These are phyloP conservation scores for Drosophila differens DNA, from an alignment of 2,888 invertebrate species.

Conservation along the genomic window DNA sequence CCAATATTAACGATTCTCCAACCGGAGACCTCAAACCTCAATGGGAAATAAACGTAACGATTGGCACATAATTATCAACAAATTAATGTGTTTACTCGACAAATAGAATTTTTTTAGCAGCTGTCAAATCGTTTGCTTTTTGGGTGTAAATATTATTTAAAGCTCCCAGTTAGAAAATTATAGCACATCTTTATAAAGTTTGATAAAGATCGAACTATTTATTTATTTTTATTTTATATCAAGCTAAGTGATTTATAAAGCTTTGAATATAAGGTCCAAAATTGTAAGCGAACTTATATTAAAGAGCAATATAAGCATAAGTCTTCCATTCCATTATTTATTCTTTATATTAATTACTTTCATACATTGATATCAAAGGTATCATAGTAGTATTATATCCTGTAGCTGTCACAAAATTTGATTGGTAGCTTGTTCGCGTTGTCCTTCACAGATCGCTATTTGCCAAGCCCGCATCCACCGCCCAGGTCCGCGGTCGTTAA, in stretches of 20 bases:
- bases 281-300: not conserved
- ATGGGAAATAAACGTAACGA: constrained; percentile 4
- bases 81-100: constrained; percentile 5
- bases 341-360: not conserved
- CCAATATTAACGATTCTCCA: constrained; percentile 54
- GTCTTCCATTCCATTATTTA: not conserved
- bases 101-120: constrained; percentile 6
- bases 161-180: not conserved
- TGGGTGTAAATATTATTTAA: not conserved
- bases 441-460: not conserved
- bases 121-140: not conserved
- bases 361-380: not conserved
- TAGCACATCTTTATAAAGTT: not conserved
- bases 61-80: constrained; percentile 21
- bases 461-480: not conserved
- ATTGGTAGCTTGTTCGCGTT: not conserved
- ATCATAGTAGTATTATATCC: not conserved
- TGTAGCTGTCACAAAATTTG: not conserved
- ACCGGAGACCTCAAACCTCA: constrained; percentile 1
- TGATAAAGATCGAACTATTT: not conserved
- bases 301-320: not conserved
- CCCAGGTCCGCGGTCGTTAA: no score
- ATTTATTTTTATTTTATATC: not conserved
- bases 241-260: not conserved
- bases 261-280: not conserved